These are phyloP conservation scores for Myzus persicae DNA, from an alignment of 1,140 invertebrate genomes.

Conservation along the genomic window DNA sequence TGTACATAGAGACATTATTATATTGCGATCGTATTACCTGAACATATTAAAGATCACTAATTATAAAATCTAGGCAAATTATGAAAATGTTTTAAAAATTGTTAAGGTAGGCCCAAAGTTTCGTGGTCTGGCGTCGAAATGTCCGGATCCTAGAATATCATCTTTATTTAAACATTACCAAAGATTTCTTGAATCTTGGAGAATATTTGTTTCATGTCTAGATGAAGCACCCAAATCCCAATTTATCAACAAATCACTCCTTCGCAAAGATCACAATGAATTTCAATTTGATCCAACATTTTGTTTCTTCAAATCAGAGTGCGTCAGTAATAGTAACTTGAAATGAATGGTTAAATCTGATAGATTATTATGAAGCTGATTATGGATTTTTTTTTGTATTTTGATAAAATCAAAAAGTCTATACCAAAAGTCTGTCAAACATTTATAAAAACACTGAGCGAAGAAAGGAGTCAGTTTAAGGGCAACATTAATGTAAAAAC, in stretches of 20 bases:
- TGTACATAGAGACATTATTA: too few species aligned
- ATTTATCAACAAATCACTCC: not conserved
- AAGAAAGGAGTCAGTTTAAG: not conserved
- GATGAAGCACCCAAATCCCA: too few species aligned
- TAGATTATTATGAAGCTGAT: not conserved
- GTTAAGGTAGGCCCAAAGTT: too few species aligned
- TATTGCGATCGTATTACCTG: too few species aligned
- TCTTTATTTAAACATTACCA: constrained; percentile 39
- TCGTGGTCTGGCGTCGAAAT: too few species aligned
- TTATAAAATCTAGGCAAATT: too few species aligned
- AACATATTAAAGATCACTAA: too few species aligned
- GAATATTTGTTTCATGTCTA: constrained; percentile 58
- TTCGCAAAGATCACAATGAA: not conserved
- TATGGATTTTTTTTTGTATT: not conserved
- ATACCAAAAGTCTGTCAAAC: too few species aligned
- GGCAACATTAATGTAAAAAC: not conserved
- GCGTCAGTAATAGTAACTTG: not conserved
- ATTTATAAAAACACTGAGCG: not conserved
- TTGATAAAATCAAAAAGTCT: not conserved
- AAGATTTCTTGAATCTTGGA: constrained; percentile 61
- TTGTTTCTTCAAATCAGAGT: too few species aligned
- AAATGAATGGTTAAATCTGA: not conserved
- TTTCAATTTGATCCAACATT: not conserved
- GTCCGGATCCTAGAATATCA: too few species aligned
- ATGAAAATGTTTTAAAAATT: too few species aligned